Base-by-base conservation (phyloP, 2,797 vertebrate species). In the Chromis chromis region DNA sequence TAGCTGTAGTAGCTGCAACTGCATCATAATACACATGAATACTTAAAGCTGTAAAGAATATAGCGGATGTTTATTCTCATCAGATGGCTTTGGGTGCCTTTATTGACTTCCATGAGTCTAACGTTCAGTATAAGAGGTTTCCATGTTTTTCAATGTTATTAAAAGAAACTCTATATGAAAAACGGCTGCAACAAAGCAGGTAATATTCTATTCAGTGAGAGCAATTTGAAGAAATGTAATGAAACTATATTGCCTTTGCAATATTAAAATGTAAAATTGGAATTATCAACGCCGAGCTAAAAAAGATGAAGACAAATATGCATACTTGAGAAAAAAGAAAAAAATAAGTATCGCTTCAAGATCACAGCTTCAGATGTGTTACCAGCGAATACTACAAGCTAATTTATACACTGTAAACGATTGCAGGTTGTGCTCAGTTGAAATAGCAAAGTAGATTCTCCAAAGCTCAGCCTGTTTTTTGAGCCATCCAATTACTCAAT, bases 241-340 rank as follows among this genome's bases (percentile, higher is more conserved):
- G 27, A 69, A 80, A 76, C 50, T 55, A 21, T 65, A 42, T 61
- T 65, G 53, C 42, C 21, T 46, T 39, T 44, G 21, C 11, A 52
- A 19, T 40, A 83, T 86, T 76, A 78, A 83, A 79, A 78, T 77
- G 39, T 62, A 65, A 69, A 36, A 84, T 64, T 33, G 36, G 42
- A 79, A 70, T 63, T 28, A 58, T 76, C 56, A 54, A 17, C 27
- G 57, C 11, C 42, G 63, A 65, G 68, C 24, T 17, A 27, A 49
- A 33, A 44, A 60, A 58, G 3, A 33, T 9, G 9, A 36, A 36
- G 33, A 53, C 61, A 39, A 53, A 40, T 13, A 44, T 22, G 0
- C 1, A 0, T 62, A 44, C 40, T 65, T 72, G 19, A 74, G 64
- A 17, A 53, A 65, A 50, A 33, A 33, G 8, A 1, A 25, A 36